These are phyloP conservation scores for Calypte anna DNA, from an alignment of 2,113 vertebrate genomes.

Conservation along the genomic window DNA sequence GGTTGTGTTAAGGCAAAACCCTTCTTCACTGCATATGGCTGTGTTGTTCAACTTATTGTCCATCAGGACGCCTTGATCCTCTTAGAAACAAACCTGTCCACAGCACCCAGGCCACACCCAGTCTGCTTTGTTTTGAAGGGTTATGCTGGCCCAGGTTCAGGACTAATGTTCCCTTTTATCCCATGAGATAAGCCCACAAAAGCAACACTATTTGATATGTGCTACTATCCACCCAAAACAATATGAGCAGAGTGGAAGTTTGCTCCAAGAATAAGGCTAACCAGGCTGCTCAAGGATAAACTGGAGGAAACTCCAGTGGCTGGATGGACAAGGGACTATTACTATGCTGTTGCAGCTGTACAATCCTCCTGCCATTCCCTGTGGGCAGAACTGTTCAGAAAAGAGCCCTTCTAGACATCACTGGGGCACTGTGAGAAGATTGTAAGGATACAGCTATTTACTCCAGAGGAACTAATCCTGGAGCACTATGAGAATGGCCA, in stretches of 20 bases:
- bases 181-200: not conserved
- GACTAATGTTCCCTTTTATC: not conserved
- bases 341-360: not conserved
- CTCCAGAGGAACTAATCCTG: not conserved
- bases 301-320: not conserved
- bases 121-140: not conserved
- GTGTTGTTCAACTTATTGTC: not conserved
- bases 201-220: not conserved
- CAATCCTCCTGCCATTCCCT: not conserved
- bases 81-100: not conserved
- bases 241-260: not conserved
- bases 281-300: not conserved
- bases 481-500: not conserved
- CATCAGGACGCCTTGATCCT: rapidly evolving
- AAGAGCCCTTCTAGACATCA: not conserved
- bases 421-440: not conserved
- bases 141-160: not conserved
- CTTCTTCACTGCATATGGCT: not conserved
- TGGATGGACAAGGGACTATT: not conserved
- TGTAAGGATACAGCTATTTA: not conserved
- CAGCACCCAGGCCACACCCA: not conserved
- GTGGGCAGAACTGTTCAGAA: not conserved
- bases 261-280: not conserved
- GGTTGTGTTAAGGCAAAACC: not conserved
- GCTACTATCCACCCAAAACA: not conserved